A percentile compares a stretch with the other conserved stretches of the same genome.
Conservation (phyloP, 2,888 invertebrate species). For the Micoletzkya japonica region DNA sequence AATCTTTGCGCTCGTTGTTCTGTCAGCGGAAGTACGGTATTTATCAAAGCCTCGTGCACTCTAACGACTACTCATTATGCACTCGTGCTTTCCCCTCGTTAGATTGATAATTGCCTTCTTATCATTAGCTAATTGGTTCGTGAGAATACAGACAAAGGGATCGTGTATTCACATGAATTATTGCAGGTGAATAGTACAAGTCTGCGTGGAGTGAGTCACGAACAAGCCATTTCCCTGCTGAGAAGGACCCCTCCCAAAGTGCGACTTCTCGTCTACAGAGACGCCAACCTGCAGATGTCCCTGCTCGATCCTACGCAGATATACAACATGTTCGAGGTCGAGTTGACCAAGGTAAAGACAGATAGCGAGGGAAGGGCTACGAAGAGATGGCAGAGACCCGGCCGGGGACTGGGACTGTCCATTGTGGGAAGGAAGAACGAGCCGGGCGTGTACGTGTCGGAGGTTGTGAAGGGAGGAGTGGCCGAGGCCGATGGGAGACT, state of each 20-base stretch:
- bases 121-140: too few species aligned
- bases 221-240: constrained; percentile 80
- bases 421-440: constrained; percentile 79
- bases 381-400: constrained; percentile 35
- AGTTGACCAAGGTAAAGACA: constrained; percentile 33
- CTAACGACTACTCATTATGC: too few species aligned
- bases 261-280: constrained; percentile 80
- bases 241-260: constrained; percentile 82
- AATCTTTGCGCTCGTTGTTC: too few species aligned
- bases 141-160: too few species aligned
- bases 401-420: constrained; percentile 81
- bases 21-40: too few species aligned
- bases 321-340: constrained; percentile 63
- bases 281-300: constrained; percentile 63
- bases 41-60: too few species aligned
- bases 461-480: constrained; percentile 83
- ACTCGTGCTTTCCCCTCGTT: too few species aligned
- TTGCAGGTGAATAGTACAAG: constrained; percentile 77
- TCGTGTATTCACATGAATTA: too few species aligned
- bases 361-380: not conserved
- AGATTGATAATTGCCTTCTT: too few species aligned
- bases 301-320: constrained; percentile 66
- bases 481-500: constrained; percentile 84
- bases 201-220: constrained; percentile 79
- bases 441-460: constrained; percentile 79